A percentile compares a stretch with the other conserved stretches of the same genome.
phyloP scores from a whole-genome alignment of 2,113 vertebrate genomes.

The Puffinus mauretanicus region DNA sequence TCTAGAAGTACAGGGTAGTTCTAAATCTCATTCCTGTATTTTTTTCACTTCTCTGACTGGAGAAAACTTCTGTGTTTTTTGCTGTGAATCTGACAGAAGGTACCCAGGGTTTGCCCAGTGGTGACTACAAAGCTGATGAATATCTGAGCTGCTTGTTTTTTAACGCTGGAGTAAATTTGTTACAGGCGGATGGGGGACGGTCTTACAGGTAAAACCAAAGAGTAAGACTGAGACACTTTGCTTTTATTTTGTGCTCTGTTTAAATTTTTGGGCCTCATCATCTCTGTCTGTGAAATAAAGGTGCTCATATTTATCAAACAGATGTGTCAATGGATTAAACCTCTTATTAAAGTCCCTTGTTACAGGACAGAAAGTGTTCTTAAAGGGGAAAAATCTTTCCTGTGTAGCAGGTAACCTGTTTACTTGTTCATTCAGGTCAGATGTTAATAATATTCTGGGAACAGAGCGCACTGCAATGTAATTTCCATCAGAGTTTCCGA shows the following conservation, averaged over 20 bases:
- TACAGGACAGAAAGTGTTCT: background rate
- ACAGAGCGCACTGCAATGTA: background rate
- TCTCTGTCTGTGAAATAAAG: background rate
- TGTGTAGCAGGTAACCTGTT: background rate
- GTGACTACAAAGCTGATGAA: background rate
- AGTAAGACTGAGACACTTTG: background rate
- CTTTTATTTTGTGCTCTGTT: background rate
- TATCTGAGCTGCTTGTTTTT: background rate
- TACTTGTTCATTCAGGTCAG: background rate
- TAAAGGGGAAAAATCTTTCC: background rate
- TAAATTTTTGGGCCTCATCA: background rate
- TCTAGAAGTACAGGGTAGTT: background rate
- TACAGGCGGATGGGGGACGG: background rate
- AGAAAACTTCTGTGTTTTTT: background rate
- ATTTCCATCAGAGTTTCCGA: slow-evolving; percentile 20
- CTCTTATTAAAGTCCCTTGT: background rate
- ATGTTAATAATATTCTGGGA: slow-evolving; percentile 13
- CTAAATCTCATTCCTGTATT: background rate
- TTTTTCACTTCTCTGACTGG: background rate
- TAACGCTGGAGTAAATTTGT: background rate
- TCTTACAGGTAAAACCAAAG: background rate
- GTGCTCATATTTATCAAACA: background rate
- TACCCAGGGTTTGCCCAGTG: background rate
- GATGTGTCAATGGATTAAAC: background rate
- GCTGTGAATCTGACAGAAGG: background rate